Base-by-base conservation (phyloP, 92 coral and sea anemone genomes). In the Anthopleura xanthogrammica region DNA sequence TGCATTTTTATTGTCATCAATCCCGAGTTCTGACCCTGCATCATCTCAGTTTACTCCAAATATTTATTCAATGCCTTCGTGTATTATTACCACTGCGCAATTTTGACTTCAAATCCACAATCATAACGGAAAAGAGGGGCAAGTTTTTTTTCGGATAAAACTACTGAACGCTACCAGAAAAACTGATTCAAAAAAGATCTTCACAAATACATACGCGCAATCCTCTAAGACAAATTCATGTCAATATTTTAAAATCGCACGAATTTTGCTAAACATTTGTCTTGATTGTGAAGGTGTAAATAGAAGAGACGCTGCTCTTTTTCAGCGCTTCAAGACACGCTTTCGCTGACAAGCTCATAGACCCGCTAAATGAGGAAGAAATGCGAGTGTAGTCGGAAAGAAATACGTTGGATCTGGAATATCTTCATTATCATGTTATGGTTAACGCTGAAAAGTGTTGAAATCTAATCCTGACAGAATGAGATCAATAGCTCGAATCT, bases 401-500 rank as follows among this genome's bases (percentile, higher is more conserved):
- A 58, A 77, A 77, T 52, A 77, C 65, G 3, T 43, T 77, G 5
- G 65, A 77, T 77, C 58, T 52, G 80, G 60, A 40, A 77, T 43
- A 77, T 77, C 80, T 43, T 43, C 16, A 43, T 79, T 42, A 57
- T 55, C 65, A 20, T 82, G 77, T 70, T 52, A 46, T 82, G 85
- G 85, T 62, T 80, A 80, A 41, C 75, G 84, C 62, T 70, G 84
- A 81, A 81, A 81, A 81, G 75, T 76, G 82, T 78, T 79, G 88
- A 85, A 85, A 85, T 60, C 62, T 85, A 85, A 85, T 85, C 88
- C 83, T 24, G 68, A 17, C 75, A 55, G 58, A 84, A 43, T 42
- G 81, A 84, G 78, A 84, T 84, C 81, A 76, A 84, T 84, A 55
- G 87, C 73, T 36, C 62, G 82, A 84, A 84, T 77, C 64, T 84